Evolutionary conservation across 2,797 vertebrate species (phyloP), one percentile per base, ranked within the genome.

Genomic region (Schizopygopsis pylzovi): DNA sequence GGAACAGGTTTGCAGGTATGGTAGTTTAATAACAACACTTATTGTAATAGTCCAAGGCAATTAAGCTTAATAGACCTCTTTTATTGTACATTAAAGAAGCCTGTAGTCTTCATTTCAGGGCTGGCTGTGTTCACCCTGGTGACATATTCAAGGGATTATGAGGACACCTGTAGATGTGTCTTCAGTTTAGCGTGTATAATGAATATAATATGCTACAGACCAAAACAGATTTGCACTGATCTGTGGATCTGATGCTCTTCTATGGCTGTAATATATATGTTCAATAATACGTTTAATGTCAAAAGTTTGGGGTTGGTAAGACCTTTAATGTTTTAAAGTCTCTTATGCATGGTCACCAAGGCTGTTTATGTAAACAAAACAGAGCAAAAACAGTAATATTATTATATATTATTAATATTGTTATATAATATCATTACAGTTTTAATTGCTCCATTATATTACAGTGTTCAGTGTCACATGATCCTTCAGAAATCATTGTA

Each of bases 41-140:
- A 54, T 41, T 86, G 67, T 82, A 86, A 85, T 82, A 20, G 71
- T 59, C 76, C 13, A 25, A 45, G 54, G 18, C 72, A 41, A 82
- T 87, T 81, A 79, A 84, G 88, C 47, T 82, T 82, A 82, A 85
- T 70, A 49, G 52, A 79, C 43, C 75, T 41, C 37, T 41, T 79
- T 88, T 82, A 89, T 85, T 73, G 70, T 76, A 85, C 61, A 76
- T 88, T 88, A 79, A 89, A 79, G 67, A 79, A 79, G 12, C 12
- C 78, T 80, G 65, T 56, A 70, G n/a, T 70, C 41, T 20, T 84
- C 82, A 73, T 77, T 86, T 86, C 56, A 82, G 68, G 52, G 79
- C 83, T 70, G 43, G 80, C 68, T 65, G 43, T 41, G 63, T 37
- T 65, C 56, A 25, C 22, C 3, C 49, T 68, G 13, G 16, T 43